Conservation (phyloP, 2,113 vertebrate genomes). For the Furnarius figulus region DNA sequence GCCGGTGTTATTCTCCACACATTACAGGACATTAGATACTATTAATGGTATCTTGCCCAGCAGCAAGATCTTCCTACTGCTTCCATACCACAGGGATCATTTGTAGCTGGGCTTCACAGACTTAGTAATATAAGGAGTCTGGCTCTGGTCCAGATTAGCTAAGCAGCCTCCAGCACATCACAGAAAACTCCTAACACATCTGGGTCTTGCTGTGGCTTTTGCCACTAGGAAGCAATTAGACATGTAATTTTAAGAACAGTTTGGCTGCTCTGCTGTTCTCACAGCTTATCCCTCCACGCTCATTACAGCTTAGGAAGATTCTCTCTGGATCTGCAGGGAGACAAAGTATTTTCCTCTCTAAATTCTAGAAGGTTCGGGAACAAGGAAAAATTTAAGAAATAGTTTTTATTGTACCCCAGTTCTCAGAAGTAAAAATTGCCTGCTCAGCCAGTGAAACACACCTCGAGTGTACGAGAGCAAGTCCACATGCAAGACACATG, state of each 20-base stretch:
- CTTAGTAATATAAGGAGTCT: not conserved
- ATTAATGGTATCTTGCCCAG: not conserved
- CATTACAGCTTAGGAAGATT: not conserved
- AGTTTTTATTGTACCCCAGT: not conserved
- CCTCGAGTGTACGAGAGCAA: not conserved
- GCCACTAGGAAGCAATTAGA: not conserved
- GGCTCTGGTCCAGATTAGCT: not conserved
- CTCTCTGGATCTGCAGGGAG: not conserved
- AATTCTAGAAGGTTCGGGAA: not conserved
- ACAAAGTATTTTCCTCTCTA: not conserved
- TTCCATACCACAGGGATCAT: not conserved
- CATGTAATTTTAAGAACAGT: not conserved
- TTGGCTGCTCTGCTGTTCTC: not conserved
- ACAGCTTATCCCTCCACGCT: not conserved
- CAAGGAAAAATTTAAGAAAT: not conserved
- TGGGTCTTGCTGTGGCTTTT: not conserved
- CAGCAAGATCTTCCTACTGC: not conserved
- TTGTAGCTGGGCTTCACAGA: not conserved
- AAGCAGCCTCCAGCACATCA: not conserved
- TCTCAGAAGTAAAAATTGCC: not conserved
- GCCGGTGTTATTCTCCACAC: not conserved
- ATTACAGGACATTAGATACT: not conserved
- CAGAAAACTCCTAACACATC: not conserved
- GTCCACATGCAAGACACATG: not conserved
- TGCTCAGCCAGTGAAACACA: slow-evolving; percentile 18